Conservation (phyloP, 2,888 invertebrate genomes). For the Hydroisotoma schaefferi region DNA sequence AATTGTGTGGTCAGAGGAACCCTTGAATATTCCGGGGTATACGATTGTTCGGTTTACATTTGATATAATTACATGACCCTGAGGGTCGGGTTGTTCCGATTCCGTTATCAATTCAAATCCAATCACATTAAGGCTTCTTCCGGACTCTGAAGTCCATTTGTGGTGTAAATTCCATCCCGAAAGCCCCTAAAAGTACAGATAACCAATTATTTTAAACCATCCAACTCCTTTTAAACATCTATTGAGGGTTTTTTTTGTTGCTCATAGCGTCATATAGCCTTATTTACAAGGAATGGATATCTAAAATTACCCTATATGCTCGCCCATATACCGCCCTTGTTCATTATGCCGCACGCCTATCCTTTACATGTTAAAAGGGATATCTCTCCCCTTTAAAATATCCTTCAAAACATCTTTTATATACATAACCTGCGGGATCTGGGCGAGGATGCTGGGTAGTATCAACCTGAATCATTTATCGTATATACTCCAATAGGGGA, state of each 20-base stretch:
- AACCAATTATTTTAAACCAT: not conserved
- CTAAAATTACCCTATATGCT: no score
- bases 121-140: constrained; percentile 10
- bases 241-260: not conserved
- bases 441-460: no score
- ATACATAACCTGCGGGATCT: no score
- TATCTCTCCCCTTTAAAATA: no score
- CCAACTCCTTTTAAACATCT: not conserved
- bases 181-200: constrained; percentile 16
- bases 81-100: not conserved
- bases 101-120: constrained; percentile 15
- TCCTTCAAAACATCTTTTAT: not conserved
- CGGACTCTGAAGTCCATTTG: constrained; percentile 20
- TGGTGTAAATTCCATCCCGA: constrained; percentile 24
- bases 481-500: no score
- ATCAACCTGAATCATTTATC: no score
- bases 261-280: not conserved
- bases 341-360: no score
- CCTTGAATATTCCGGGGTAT: constrained; percentile 26
- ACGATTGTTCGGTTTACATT: constrained; percentile 12
- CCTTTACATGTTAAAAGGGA: no score
- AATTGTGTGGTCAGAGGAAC: no score
- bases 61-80: constrained; percentile 25
- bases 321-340: no score
- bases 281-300: no score